Conservation (phyloP, 1,140 invertebrate species). For the Leptinotarsa undecemlineata region DNA sequence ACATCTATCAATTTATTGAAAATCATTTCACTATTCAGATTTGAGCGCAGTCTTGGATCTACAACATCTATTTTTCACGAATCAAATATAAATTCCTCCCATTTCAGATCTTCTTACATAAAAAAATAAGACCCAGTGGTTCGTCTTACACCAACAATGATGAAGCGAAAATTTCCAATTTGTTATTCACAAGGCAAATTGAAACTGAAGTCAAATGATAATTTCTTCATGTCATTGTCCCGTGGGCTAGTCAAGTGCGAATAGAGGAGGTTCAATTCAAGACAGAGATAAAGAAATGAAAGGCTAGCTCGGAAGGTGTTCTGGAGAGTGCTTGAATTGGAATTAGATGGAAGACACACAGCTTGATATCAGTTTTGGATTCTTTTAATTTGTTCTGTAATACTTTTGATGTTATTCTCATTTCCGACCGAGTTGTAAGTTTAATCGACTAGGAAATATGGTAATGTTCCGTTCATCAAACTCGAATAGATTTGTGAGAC, state of each 20-base stretch:
- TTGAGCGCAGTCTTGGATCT: neutral
- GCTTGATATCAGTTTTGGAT: neutral
- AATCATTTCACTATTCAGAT: too few species aligned
- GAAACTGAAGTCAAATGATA: constrained; percentile 3
- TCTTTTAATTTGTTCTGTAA: neutral
- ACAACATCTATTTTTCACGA: neutral
- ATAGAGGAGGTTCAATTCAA: neutral
- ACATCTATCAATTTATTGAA: too few species aligned
- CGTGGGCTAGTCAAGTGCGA: neutral
- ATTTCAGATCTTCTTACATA: constrained; percentile 8
- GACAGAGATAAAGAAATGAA: neutral
- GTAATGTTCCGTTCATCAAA: too few species aligned
- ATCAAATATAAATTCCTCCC: constrained; percentile 15
- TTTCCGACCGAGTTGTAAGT: too few species aligned
- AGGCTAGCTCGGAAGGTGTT: neutral
- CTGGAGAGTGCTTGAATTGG: neutral
- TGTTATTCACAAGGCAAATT: constrained; percentile 22
- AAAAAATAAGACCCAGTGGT: constrained; percentile 16
- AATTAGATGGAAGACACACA: neutral
- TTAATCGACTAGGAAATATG: too few species aligned
- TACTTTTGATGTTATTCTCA: too few species aligned
- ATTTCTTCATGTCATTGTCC: constrained; percentile 3
- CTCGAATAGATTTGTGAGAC: too few species aligned
- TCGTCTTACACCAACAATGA: constrained; percentile 20
- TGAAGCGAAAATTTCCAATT: constrained; percentile 15